A percentile compares a stretch with the other conserved stretches of the same genome.
Conservation (phyloP, 2,888 invertebrate species). For the Pecten maximus region DNA sequence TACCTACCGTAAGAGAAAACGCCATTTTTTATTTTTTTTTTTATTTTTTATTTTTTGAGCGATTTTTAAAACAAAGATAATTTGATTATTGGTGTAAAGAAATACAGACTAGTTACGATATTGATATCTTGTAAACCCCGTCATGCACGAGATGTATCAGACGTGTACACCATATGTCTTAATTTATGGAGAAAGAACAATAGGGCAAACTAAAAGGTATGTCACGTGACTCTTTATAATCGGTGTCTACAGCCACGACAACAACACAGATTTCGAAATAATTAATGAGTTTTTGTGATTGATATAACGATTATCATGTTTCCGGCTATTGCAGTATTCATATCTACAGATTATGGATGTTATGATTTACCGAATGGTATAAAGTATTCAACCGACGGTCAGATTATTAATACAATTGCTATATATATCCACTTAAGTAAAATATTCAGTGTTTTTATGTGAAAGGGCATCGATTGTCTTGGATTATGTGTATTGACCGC, state of each 20-base stretch:
- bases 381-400: too few species aligned
- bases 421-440: too few species aligned
- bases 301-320: too few species aligned
- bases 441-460: too few species aligned
- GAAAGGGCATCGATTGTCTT: too few species aligned
- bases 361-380: too few species aligned
- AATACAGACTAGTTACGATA: neutral
- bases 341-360: too few species aligned
- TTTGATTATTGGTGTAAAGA: neutral
- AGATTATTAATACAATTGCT: too few species aligned
- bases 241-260: neutral
- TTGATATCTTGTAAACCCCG: neutral
- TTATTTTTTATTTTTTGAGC: too few species aligned
- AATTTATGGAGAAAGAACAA: neutral
- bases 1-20: neutral
- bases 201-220: neutral
- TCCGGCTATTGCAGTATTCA: too few species aligned
- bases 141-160: neutral
- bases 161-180: neutral
- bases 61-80: neutral
- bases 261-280: neutral
- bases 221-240: neutral
- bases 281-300: neutral
- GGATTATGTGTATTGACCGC: too few species aligned
- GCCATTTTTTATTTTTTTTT: too few species aligned